phyloP scores from a whole-genome alignment of 2,113 vertebrate genomes.

The Puntigrus tetrazona region DNA sequence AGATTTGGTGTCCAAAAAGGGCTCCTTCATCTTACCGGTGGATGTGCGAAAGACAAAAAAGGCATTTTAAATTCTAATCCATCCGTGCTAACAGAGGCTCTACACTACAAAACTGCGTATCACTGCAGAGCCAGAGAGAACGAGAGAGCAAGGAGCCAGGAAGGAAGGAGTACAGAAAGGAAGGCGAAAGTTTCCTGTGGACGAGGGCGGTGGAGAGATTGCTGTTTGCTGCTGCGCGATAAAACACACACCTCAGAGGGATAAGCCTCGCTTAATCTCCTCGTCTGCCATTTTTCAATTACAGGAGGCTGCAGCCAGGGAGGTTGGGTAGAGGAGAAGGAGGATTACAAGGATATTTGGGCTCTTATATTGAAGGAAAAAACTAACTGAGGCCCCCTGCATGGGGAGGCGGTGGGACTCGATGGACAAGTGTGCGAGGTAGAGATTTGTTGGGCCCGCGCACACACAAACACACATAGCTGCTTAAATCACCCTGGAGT shows the following conservation, averaged over 20 bases:
- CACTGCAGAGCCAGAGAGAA: background rate
- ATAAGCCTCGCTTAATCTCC: conserved; percentile 54
- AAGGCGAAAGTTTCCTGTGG: conserved; percentile 27
- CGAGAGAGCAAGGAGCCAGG: background rate
- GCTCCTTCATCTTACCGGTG: background rate
- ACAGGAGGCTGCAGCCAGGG: conserved; percentile 44
- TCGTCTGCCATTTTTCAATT: conserved; percentile 59
- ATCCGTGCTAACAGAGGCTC: background rate
- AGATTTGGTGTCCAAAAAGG: background rate
- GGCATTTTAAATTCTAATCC: background rate
- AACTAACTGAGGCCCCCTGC: conserved; percentile 11
- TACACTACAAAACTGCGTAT: background rate
- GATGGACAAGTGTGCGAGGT: background rate
- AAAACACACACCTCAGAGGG: conserved; percentile 52
- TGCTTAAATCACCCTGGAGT: conserved; percentile 12
- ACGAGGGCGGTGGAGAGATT: conserved; percentile 36
- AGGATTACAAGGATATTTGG: conserved; percentile 54
- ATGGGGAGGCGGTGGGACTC: background rate
- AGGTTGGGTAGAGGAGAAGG: conserved; percentile 29
- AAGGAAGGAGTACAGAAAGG: background rate
- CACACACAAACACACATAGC: background rate
- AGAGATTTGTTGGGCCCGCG: conserved; percentile 4
- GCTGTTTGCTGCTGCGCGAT: conserved; percentile 43
- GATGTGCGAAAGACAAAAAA: background rate
- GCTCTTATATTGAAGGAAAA: conserved; percentile 40